phyloP scores from a whole-genome alignment of 2,797 vertebrate species.

The Phylloscopus collybita region DNA sequence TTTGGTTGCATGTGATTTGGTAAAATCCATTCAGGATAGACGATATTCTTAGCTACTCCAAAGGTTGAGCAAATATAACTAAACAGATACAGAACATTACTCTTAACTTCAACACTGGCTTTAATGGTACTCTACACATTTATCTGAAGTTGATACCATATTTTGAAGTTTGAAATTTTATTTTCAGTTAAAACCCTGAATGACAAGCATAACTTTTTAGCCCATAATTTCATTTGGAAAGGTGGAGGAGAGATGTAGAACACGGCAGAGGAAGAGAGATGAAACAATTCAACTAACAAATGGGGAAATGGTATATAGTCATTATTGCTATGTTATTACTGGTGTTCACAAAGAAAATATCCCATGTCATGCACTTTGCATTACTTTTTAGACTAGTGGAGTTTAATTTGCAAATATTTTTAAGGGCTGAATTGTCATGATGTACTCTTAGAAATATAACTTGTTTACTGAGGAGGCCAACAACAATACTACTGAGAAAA shows the following conservation, averaged over 20 bases:
- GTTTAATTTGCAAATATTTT: not conserved
- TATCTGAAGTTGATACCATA: not conserved
- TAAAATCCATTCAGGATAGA: not conserved
- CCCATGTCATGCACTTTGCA: not conserved
- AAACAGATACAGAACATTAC: not conserved
- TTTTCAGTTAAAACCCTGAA: not conserved
- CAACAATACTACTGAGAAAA: not conserved
- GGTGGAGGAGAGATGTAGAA: not conserved
- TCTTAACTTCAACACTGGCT: not conserved
- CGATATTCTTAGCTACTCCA: not conserved
- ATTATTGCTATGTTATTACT: not conserved
- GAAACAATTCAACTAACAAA: not conserved
- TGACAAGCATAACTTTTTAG: not conserved
- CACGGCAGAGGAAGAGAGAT: not conserved
- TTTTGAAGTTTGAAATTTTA: not conserved
- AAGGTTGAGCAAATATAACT: not conserved
- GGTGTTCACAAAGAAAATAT: not conserved
- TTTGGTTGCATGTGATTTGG: not conserved
- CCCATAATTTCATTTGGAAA: not conserved
- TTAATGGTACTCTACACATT: not conserved
- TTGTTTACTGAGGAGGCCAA: not conserved
- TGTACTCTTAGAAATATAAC: not conserved
- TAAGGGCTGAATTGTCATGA: not conserved
- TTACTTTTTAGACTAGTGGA: not conserved
- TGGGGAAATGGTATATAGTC: not conserved